Evolutionary conservation across 2,797 vertebrate genomes (phyloP).

Genomic region (Gadopsis bispinosus): DNA sequence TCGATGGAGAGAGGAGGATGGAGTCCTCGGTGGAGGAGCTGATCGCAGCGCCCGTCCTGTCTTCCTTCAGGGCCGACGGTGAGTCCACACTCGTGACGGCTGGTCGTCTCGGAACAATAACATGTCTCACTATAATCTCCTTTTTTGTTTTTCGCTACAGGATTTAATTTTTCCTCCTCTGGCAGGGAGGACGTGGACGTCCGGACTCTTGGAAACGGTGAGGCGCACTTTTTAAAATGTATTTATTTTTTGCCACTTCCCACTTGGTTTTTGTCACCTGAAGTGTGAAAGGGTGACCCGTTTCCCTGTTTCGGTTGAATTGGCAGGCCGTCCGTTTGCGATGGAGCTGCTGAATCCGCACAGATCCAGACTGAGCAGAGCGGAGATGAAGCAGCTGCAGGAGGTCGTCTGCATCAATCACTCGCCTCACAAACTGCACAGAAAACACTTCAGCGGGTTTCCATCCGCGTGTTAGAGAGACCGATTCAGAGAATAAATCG

Average conservation of each 20-base stretch:
- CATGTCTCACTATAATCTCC: not conserved
- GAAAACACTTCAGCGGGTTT: not conserved
- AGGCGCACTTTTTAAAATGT: not conserved
- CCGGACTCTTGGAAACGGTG: conserved; percentile 95
- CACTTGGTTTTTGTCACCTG: not conserved
- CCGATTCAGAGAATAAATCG: no score
- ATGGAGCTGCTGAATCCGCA: conserved; percentile 96
- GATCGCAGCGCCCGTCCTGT: conserved; percentile 90
- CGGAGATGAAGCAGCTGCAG: conserved; percentile 91
- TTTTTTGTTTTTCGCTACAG: conserved; percentile 72
- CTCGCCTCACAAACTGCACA: not conserved
- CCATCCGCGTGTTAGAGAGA: not conserved
- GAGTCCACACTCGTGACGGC: conserved; percentile 55
- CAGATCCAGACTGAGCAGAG: conserved; percentile 81
- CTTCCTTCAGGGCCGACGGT: conserved; percentile 91
- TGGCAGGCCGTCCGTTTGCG: conserved; percentile 94
- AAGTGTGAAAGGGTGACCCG: not conserved
- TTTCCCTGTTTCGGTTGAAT: not conserved
- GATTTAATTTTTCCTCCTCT: conserved; percentile 98
- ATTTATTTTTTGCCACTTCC: no score
- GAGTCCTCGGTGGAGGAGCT: conserved; percentile 98
- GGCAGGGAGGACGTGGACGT: conserved; percentile 98
- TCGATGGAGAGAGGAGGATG: conserved; percentile 96
- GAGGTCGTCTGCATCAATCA: conserved; percentile 81
- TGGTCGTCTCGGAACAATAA: not conserved